A percentile compares a stretch with the other conserved stretches of the same genome.
These are phyloP conservation scores for Coturnix japonica DNA, from an alignment of 2,113 vertebrate genomes.

Conservation along the genomic window DNA sequence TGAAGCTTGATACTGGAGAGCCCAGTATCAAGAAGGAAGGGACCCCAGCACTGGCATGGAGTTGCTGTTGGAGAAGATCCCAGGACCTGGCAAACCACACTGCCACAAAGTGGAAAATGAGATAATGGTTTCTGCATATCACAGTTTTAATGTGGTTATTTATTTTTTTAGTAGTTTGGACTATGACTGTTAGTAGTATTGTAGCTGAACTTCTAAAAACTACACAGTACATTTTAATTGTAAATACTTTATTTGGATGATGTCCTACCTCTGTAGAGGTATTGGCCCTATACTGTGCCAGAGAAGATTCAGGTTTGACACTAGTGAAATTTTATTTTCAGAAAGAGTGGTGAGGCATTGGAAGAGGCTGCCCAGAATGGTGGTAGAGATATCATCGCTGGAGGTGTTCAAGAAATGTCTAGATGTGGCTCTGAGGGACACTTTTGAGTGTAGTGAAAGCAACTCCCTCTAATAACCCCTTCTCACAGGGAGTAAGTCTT, in stretches of 20 bases:
- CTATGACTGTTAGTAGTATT: not conserved
- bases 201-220: not conserved
- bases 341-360: too few relatives aligned
- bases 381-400: too few relatives aligned
- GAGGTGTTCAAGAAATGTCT: too few relatives aligned
- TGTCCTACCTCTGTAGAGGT: not conserved
- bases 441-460: not conserved
- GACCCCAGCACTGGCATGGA: accelerated
- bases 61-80: not conserved
- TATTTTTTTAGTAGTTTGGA: not conserved
- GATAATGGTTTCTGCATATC: not conserved
- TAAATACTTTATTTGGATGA: not conserved
- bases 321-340: too few relatives aligned
- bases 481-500: not conserved
- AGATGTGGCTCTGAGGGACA: too few relatives aligned
- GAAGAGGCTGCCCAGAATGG: too few relatives aligned
- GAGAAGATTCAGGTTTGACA: too few relatives aligned
- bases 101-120: not conserved
- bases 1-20: not conserved
- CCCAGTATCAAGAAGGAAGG: not conserved
- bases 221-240: not conserved
- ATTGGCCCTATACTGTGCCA: not conserved
- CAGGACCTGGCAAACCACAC: not conserved
- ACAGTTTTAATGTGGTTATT: accelerated
- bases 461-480: not conserved